These are phyloP conservation scores for Glyptemys insculpta DNA, from an alignment of 2,797 vertebrate species.

Conservation along the genomic window DNA sequence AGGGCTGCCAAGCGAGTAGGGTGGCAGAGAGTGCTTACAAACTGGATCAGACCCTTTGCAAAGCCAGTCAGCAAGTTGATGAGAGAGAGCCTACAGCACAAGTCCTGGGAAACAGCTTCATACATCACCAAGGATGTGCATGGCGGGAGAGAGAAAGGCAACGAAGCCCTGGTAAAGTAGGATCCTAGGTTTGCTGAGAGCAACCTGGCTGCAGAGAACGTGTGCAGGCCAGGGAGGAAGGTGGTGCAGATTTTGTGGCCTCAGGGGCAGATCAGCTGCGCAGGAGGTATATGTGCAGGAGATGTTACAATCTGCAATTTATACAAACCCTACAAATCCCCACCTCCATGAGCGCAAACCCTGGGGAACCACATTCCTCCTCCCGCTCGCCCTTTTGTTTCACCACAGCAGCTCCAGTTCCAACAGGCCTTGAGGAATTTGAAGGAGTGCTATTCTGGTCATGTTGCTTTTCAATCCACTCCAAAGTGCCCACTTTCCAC, in stretches of 20 bases:
- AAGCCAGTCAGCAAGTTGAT: not conserved
- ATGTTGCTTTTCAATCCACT: not conserved
- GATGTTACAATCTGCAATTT: not conserved
- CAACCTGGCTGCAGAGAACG: not conserved
- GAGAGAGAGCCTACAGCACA: not conserved
- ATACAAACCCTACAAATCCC: not conserved
- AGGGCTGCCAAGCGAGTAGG: not conserved
- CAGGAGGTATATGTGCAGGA: not conserved
- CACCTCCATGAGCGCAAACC: not conserved
- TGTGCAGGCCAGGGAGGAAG: not conserved
- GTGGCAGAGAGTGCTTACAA: not conserved
- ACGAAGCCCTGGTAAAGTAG: too few species aligned
- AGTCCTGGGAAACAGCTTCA: not conserved
- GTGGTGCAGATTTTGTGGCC: not conserved
- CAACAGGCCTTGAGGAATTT: not conserved
- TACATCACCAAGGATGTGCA: not conserved
- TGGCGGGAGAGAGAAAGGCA: not conserved
- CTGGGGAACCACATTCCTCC: not conserved
- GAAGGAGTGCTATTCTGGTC: not conserved
- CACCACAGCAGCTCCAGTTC: not conserved
- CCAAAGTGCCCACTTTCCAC: not conserved
- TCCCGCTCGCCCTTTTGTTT: not conserved
- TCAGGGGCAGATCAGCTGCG: not conserved
- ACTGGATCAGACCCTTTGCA: not conserved
- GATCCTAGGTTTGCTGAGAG: not conserved